Conservation (phyloP, 2,797 vertebrate genomes). For the Crenichthys baileyi region DNA sequence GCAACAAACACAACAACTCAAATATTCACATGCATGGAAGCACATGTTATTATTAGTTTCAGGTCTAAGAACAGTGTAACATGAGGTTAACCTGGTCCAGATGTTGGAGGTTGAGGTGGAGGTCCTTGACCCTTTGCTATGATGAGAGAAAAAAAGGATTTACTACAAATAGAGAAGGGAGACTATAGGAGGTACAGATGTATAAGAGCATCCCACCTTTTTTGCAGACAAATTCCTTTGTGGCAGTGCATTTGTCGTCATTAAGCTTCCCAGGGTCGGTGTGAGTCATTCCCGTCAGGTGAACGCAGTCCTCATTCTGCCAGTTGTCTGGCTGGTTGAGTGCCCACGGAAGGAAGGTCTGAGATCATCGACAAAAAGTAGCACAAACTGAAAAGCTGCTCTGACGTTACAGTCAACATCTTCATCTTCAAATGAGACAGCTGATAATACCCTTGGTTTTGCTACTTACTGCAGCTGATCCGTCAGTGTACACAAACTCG, state of each 20-base stretch:
- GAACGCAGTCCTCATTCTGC: conserved; percentile 79
- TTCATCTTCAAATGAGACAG: neutral
- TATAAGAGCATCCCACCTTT: conserved; percentile 69
- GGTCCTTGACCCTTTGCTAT: conserved; percentile 79
- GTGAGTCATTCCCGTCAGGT: conserved; percentile 66
- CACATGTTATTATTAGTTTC: neutral
- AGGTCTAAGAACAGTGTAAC: neutral
- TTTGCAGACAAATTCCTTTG: conserved; percentile 77
- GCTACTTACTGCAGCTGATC: conserved; percentile 67
- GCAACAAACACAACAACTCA: conserved; percentile 14
- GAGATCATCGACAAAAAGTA: conserved; percentile 6
- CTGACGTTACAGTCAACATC: neutral
- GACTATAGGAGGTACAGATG: neutral
- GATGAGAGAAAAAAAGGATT: conserved; percentile 8
- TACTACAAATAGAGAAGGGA: neutral
- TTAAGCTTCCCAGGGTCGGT: conserved; percentile 62
- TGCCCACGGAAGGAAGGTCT: conserved; percentile 75
- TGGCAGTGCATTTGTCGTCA: conserved; percentile 71
- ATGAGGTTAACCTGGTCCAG: conserved; percentile 78
- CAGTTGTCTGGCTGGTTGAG: conserved; percentile 79
- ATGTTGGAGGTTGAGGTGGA: conserved; percentile 78
- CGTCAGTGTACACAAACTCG: conserved; percentile 72
- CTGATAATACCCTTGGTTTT: neutral
- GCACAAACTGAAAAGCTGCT: conserved; percentile 4
- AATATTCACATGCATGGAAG: neutral